Conservation (phyloP, 1,140 invertebrate genomes). For the Lethrus apterus region DNA sequence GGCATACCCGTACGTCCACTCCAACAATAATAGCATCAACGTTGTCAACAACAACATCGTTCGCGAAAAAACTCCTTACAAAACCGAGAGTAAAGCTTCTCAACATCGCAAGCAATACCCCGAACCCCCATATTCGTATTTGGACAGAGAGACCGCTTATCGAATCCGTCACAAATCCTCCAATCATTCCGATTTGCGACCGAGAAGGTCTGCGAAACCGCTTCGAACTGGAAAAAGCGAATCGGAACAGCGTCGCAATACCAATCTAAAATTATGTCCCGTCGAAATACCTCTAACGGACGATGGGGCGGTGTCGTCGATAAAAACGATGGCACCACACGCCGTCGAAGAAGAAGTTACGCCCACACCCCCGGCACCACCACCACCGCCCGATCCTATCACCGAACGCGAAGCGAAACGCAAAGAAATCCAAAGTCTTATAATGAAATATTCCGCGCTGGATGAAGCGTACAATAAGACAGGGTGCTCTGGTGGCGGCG, state of each 20-base stretch:
- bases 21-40: conserved; percentile 16
- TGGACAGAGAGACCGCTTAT: conserved; percentile 33
- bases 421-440: conserved; percentile 72
- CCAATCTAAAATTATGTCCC: conserved; percentile 41
- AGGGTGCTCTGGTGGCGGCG: conserved; percentile 35
- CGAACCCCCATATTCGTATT: conserved; percentile 33
- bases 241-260: conserved; percentile 38
- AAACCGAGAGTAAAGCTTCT: conserved; percentile 39
- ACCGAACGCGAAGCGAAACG: conserved; percentile 64
- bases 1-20: conserved; percentile 52
- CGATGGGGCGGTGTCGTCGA: conserved; percentile 8
- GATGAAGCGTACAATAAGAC: conserved; percentile 56
- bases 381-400: conserved; percentile 43
- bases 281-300: conserved; percentile 40
- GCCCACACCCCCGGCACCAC: conserved; percentile 44
- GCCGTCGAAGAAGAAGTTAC: conserved; percentile 45
- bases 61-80: conserved; percentile 53
- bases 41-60: conserved; percentile 39
- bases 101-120: conserved; percentile 22
- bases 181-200: conserved; percentile 39
- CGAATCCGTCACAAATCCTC: conserved; percentile 30
- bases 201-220: conserved; percentile 40
- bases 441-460: conserved; percentile 66
- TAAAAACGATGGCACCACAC: neutral
- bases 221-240: conserved; percentile 47